These are phyloP conservation scores for Tenthredo amoena DNA, from an alignment of 2,888 invertebrate genomes.

Conservation along the genomic window DNA sequence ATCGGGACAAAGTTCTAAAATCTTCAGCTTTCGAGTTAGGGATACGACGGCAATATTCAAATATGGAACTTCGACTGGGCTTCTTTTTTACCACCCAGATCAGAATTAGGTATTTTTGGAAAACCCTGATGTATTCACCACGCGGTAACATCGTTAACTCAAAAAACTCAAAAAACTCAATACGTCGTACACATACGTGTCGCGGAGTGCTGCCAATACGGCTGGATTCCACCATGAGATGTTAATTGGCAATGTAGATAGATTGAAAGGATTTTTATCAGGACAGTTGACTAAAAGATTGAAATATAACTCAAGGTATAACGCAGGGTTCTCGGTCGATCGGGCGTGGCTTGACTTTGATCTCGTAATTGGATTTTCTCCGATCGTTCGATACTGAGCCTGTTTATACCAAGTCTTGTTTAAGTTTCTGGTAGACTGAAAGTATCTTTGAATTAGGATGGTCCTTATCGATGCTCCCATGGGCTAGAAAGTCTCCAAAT, in stretches of 20 bases:
- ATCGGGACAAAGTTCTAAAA: background rate
- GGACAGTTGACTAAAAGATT: background rate
- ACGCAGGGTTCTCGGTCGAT: constrained; percentile 22
- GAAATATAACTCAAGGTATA: background rate
- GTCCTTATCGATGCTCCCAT: too few species aligned
- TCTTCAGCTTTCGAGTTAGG: background rate
- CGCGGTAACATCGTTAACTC: too few species aligned
- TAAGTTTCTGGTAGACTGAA: constrained; percentile 3
- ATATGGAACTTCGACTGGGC: too few species aligned
- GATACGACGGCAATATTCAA: too few species aligned
- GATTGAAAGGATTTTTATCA: constrained; percentile 11
- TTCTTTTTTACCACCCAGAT: too few species aligned
- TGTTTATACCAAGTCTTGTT: background rate
- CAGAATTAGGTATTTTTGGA: too few species aligned
- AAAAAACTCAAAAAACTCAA: too few species aligned
- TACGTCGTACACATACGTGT: too few species aligned
- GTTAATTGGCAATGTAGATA: background rate
- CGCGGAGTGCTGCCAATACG: too few species aligned
- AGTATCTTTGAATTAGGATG: background rate
- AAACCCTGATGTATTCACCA: too few species aligned
- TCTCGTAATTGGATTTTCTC: constrained; percentile 34
- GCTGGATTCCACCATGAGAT: too few species aligned
- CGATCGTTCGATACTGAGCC: constrained; percentile 13
- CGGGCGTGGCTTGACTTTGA: constrained; percentile 34
- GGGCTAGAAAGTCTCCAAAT: too few species aligned